phyloP scores from a whole-genome alignment of 1,140 invertebrate genomes.

The Cotesia typhae region DNA sequence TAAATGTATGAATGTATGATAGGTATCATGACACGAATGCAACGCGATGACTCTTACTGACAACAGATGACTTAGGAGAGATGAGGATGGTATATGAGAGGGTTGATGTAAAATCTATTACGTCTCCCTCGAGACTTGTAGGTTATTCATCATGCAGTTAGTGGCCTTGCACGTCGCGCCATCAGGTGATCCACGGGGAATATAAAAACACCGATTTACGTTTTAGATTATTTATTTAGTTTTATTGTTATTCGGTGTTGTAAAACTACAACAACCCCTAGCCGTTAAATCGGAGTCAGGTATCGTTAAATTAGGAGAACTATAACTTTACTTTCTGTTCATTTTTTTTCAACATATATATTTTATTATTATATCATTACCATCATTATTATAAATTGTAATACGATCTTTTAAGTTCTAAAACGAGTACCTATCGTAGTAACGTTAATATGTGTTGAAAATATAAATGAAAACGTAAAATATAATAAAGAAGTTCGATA shows the following conservation, averaged over 20 bases:
- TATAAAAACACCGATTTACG: constrained; percentile 24
- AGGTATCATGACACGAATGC: background rate
- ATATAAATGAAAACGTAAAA: too few species aligned
- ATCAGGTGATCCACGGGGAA: constrained; percentile 12
- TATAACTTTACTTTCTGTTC: too few species aligned
- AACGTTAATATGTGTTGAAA: too few species aligned
- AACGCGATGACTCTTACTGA: constrained; percentile 22
- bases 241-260: constrained; percentile 4
- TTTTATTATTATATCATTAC: too few species aligned
- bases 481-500: too few species aligned
- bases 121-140: constrained; percentile 27
- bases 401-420: too few species aligned
- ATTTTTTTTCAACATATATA: too few species aligned
- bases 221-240: constrained; percentile 21
- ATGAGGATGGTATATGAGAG: constrained; percentile 31
- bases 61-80: constrained; percentile 10
- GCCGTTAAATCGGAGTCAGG: background rate
- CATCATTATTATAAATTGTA: too few species aligned
- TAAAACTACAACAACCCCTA: background rate
- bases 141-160: constrained; percentile 39
- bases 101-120: constrained; percentile 40
- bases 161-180: constrained; percentile 16
- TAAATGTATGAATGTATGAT: background rate
- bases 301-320: background rate
- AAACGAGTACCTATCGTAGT: too few species aligned